Conservation (phyloP, 2,888 invertebrate genomes). For the Anaspis maculata region DNA sequence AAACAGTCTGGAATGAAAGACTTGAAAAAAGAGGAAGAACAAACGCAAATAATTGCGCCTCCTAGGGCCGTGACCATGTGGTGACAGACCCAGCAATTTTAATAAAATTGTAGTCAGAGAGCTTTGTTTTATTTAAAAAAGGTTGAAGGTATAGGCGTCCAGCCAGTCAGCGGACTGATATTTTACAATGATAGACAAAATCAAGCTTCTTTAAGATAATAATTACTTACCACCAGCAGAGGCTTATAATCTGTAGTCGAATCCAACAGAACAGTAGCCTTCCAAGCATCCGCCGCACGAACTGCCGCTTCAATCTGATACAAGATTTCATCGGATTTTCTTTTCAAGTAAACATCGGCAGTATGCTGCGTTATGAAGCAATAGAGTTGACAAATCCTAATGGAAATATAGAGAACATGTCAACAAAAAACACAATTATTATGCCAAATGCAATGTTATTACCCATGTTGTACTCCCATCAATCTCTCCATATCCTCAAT, state of each 20-base stretch:
- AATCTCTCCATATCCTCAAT: slow-evolving; percentile 75
- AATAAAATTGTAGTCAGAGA: no score
- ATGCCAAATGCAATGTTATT: no score
- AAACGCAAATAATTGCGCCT: no score
- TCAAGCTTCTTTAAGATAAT: no score
- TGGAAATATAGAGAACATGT: slow-evolving; percentile 39
- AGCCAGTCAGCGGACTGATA: no score
- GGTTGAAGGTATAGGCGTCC: no score
- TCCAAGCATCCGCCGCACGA: slow-evolving; percentile 71
- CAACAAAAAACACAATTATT: slow-evolving; percentile 4
- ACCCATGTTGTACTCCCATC: slow-evolving; percentile 47
- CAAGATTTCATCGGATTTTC: slow-evolving; percentile 58
- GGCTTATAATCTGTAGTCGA: slow-evolving; percentile 58
- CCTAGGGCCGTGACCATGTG: no score
- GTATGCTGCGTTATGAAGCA: slow-evolving; percentile 82
- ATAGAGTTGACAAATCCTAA: slow-evolving; percentile 73
- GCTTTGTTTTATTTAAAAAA: no score
- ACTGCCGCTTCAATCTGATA: slow-evolving; percentile 63
- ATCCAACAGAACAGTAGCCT: slow-evolving; percentile 63
- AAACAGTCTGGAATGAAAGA: no score
- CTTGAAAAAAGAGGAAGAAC: no score
- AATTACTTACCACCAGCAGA: slow-evolving; percentile 49
- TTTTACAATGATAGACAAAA: no score
- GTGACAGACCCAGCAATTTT: no score
- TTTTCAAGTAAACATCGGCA: slow-evolving; percentile 75